Base-by-base conservation (phyloP, 2,888 invertebrate species). In the Chorisops tibialis region DNA sequence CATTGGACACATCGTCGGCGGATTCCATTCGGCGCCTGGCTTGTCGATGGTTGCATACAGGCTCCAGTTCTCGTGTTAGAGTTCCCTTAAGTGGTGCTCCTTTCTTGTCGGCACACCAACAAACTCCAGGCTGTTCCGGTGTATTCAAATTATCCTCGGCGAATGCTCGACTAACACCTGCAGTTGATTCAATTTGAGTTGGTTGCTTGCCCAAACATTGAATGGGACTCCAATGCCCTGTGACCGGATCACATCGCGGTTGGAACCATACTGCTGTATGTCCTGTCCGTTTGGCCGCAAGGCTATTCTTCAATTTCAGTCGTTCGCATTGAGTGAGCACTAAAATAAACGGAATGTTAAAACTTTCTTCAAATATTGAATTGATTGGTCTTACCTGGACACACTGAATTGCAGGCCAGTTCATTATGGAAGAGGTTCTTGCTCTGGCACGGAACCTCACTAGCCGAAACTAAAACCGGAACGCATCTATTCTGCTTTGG, bases 381-480 rank as follows among this genome's bases (percentile, higher is more conserved):
- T 16, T 16, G 14, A 18, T 21, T 38, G 14, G 12, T 21, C 11
- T 63, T 70, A 88, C 87, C 86, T 70, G 92, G 93, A 71, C 93
- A 93, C 1, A 91, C 89, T 12, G 84, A 81, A 67, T 87, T 87
- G 76, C 93, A 93, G 68, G 89, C 87, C 30, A 87, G 81, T 70
- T 89, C 87, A 37, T 86, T 87, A 61, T 88, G 85, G 79, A 94
- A 94, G 72, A 91, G 89, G 76, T 94, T 94, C 74, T 89, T 88
- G 72, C 90, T 92, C 43, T 89, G 87, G 45, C 87, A 87, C 71
- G 89, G 89, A n/a, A 87, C 87, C 45, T 85, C 83, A 72, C 85
- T 87, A 16, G 68, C 65, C 45, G 73, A 71, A 11, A 77, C 68
- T 3, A 77, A 78, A 74, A 92, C 88, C 9, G 82, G 75, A 64